Conservation (phyloP, 2,888 invertebrate species). For the Sinopyrophorus schimmeli region DNA sequence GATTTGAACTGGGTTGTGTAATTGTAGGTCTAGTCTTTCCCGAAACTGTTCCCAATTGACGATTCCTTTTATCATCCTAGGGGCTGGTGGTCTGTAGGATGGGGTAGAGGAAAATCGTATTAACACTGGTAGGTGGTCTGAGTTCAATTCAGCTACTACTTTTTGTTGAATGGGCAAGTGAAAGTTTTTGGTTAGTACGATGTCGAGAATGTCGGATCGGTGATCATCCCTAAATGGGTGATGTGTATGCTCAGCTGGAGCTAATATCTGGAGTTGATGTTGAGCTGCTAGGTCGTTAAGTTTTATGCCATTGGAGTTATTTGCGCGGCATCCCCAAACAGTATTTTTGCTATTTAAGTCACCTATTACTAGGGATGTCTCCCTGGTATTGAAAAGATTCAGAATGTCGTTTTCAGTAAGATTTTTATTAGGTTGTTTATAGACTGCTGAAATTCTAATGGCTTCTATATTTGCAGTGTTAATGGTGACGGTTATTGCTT, state of each 20-base stretch:
- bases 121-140: background rate
- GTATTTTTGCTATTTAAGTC: background rate
- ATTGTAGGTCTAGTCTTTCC: background rate
- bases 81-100: background rate
- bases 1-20: slow-evolving; percentile 1
- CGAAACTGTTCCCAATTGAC: slow-evolving; percentile 2
- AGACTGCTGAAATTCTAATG: background rate
- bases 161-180: background rate
- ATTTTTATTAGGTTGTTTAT: slow-evolving; percentile 2
- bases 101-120: background rate
- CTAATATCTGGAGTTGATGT: background rate
- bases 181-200: background rate
- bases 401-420: background rate
- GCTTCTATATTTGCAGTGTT: background rate
- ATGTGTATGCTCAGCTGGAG: too few relatives aligned
- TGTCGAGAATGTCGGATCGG: background rate
- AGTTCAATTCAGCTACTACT: background rate
- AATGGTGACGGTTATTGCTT: background rate
- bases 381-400: background rate
- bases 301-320: background rate
- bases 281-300: background rate
- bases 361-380: background rate
- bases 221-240: background rate
- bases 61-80: slow-evolving; percentile 4
- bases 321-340: background rate